Evolutionary conservation across 35 echinoderm and acorn worm species (phyloP), one percentile per base, ranked within the genome.

Genomic region (Patiria miniata): DNA sequence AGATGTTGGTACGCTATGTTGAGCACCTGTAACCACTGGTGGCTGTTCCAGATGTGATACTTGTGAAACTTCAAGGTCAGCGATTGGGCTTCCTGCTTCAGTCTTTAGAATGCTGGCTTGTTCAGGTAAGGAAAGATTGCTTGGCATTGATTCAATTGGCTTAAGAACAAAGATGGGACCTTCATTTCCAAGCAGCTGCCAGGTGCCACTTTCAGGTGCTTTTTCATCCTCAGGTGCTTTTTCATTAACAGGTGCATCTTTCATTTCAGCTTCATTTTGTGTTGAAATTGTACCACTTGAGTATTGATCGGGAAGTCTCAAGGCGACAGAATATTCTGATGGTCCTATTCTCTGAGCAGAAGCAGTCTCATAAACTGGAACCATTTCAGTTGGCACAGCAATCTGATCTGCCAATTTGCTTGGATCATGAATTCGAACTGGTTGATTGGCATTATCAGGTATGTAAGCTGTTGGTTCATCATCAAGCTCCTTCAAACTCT

Each of bases 401-500:
- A 32, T 4, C 16, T 52, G 30, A 33, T 58, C 51, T 32, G 8
- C 18, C 22, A 10, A 17, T 80, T 80, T 80, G 21, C 37, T 82
- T 8, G 82, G 82, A 84, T 84, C 28, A 61, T 84, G 53, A 61
- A 84, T 22, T 58, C 57, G 53, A 15, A 58, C 29, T 33, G 54
- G 15, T 39, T 84, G 82, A 19, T 34, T 84, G 29, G 82, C 82
- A 18, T 91, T 52, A 4, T 77, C 81, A 85, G 81, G 81, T 39
- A 85, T 40, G 54, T 77, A 91, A 26, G 89, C 86, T 39, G 73
- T 88, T 44, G 53, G 78, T 79, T 79, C 42, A 57, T 83, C 54
- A 39, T 85, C 38, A 32, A 91, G 40, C 54, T 91, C 58, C 38
- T 91, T 77, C 7, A 73, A 59, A 51, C 53, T 51, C 30, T 68